A percentile compares a stretch with the other conserved stretches of the same genome.
Evolutionary conservation across 2,113 vertebrate genomes (phyloP).

Genomic region (Antechinus flavipes): DNA sequence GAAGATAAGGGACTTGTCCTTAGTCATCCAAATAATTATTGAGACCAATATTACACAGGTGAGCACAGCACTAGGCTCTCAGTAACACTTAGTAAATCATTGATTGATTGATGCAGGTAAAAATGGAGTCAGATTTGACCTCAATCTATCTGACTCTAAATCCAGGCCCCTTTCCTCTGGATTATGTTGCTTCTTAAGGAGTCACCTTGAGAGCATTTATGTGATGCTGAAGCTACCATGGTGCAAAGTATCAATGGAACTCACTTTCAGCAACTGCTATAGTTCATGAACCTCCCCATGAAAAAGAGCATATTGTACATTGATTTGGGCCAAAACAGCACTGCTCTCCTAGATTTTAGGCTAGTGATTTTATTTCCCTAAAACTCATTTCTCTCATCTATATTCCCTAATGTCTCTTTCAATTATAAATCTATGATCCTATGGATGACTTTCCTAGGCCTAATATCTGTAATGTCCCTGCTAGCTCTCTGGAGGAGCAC

Average conservation of each 20-base stretch:
- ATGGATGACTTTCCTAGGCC: background rate
- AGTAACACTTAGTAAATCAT: background rate
- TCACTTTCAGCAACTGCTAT: background rate
- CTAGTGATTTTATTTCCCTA: background rate
- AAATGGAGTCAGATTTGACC: background rate
- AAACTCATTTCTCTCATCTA: background rate
- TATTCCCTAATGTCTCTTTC: background rate
- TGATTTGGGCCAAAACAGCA: background rate
- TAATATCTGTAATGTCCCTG: background rate
- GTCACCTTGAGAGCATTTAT: background rate
- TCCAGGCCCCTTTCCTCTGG: background rate
- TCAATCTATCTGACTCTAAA: background rate
- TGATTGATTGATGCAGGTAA: background rate
- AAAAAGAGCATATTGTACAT: background rate
- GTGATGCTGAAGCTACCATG: background rate
- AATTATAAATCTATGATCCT: background rate
- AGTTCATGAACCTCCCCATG: background rate
- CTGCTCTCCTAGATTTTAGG: background rate
- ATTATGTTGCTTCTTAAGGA: background rate
- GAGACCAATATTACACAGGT: background rate
- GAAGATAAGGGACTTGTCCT: background rate
- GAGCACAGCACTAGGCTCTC: background rate
- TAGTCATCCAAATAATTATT: background rate
- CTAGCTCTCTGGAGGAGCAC: too few species aligned
- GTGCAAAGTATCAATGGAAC: background rate